Percentiles rank a stretch among this genome's conserved stretches.
These are phyloP conservation scores for Muricea muricata DNA, from an alignment of 92 coral and sea anemone species.

Conservation along the genomic window DNA sequence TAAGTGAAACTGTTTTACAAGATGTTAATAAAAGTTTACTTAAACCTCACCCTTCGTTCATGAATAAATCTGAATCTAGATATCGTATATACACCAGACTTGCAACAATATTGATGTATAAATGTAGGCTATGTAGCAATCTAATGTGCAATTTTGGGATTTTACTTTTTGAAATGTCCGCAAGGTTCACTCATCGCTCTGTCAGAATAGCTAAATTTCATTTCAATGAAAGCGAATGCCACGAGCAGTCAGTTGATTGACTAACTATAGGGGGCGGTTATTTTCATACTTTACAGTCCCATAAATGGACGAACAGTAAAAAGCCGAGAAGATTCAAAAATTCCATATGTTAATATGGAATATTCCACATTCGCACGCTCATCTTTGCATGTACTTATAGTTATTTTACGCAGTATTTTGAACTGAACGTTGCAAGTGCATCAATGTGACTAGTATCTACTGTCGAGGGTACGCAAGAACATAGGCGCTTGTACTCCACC, in stretches of 20 bases:
- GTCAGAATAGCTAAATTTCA: slow-evolving; percentile 26
- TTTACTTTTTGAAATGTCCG: neutral
- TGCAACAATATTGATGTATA: neutral
- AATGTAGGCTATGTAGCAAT: neutral
- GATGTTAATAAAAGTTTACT: neutral
- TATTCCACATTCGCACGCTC: neutral
- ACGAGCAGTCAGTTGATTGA: slow-evolving; percentile 36
- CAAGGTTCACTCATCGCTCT: slow-evolving; percentile 30
- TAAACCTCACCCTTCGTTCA: neutral
- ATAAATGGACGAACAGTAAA: slow-evolving; percentile 39
- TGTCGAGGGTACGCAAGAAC: too few species aligned
- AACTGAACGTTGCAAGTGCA: too few species aligned
- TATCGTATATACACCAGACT: neutral
- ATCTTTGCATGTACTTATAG: too few species aligned
- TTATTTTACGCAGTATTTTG: too few species aligned
- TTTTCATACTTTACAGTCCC: slow-evolving; percentile 31
- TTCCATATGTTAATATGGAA: slow-evolving; percentile 6
- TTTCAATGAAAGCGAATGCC: neutral
- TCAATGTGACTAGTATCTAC: too few species aligned
- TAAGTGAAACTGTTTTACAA: neutral
- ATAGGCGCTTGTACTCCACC: too few species aligned
- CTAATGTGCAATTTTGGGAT: neutral
- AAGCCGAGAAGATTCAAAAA: slow-evolving; percentile 23
- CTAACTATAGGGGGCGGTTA: slow-evolving; percentile 32
- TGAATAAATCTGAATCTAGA: neutral